phyloP scores from a whole-genome alignment of 2,888 invertebrate genomes.

The Phyllotreta cruciferae region DNA sequence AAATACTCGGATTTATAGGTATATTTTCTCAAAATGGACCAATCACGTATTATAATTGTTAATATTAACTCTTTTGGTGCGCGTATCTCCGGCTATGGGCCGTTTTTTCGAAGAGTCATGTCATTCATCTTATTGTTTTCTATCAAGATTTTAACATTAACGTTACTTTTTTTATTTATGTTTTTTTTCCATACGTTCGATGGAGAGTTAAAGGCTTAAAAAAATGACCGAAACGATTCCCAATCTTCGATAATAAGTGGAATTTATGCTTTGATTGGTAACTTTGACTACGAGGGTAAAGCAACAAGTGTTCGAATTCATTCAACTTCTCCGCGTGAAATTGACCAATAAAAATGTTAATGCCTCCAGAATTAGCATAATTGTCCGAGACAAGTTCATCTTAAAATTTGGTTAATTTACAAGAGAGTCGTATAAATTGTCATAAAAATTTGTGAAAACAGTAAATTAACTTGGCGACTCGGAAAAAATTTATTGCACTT shows the following conservation, averaged over 20 bases:
- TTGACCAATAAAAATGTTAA: constrained; percentile 5
- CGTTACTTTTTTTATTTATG: constrained; percentile 24
- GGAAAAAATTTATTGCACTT: too few relatives aligned
- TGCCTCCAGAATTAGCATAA: neutral
- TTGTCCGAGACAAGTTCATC: neutral
- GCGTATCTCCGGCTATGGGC: constrained; percentile 39
- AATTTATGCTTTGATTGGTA: constrained; percentile 15
- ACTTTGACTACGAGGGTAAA: neutral
- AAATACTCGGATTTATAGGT: constrained; percentile 51
- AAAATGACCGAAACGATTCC: constrained; percentile 27
- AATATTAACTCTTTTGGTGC: constrained; percentile 43
- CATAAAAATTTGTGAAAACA: neutral
- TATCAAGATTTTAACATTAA: constrained; percentile 40
- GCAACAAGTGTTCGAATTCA: neutral
- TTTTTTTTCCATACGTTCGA: constrained; percentile 11
- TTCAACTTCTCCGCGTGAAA: neutral
- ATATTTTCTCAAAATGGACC: constrained; percentile 55
- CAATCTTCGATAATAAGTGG: constrained; percentile 16
- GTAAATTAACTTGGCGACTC: neutral
- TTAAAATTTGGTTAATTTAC: constrained; percentile 2
- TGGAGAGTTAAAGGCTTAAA: constrained; percentile 26
- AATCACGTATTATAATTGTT: constrained; percentile 57
- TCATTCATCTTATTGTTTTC: constrained; percentile 48
- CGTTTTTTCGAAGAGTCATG: constrained; percentile 44
- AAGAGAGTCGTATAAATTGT: neutral